Evolutionary conservation across 2,888 invertebrate genomes (phyloP), one percentile per base, ranked within the genome.

Genomic region (Rhagophthalmus giganteus): DNA sequence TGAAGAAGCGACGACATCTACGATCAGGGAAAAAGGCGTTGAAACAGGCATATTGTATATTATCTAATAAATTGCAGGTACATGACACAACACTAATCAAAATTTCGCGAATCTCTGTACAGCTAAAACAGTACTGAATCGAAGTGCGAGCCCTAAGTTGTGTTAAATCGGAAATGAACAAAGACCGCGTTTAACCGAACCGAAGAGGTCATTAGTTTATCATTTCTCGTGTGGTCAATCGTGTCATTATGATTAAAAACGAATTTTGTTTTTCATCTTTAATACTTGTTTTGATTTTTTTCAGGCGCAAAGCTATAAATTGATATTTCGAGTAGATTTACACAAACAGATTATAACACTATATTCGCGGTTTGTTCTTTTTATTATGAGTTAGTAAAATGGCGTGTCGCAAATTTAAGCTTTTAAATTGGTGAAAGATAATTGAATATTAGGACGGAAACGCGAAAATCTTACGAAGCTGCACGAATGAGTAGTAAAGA

Each of bases 1-100:
- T 65, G 75, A 69, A 26, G 74, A 74, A 15, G 74, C 64, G 56
- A 74, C 73, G 59, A 73, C 72, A 73, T 75, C 75, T 75, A 64
- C 58, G 42, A 31, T 41, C 56, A 63, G 58, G 48, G 41, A 40
- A 49, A 55, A 37, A 33, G 40, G 24, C 35, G 31, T 35, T 39
- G 25, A 34, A 11, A 53, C 40, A 34, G 52, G 37, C 38, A 55
- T 33, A 10, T 14, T 25, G 8, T n/a, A n/a, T n/a, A n/a, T n/a
- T n/a, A n/a, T n/a, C n/a, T n/a, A n/a, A n/a, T n/a, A n/a, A 39
- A 35, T 15, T 32, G 7, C 11, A 26, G 10, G 10, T 16, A 10
- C 40, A 41, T 41, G 10, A 41, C 40, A 41, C 40, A 6, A 24
- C 2, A 46, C 26, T 15, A 27, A n/a, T 12, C 14, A 30, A 47